Base-by-base conservation (phyloP, 2,888 invertebrate species). In the Trilocha varians region DNA sequence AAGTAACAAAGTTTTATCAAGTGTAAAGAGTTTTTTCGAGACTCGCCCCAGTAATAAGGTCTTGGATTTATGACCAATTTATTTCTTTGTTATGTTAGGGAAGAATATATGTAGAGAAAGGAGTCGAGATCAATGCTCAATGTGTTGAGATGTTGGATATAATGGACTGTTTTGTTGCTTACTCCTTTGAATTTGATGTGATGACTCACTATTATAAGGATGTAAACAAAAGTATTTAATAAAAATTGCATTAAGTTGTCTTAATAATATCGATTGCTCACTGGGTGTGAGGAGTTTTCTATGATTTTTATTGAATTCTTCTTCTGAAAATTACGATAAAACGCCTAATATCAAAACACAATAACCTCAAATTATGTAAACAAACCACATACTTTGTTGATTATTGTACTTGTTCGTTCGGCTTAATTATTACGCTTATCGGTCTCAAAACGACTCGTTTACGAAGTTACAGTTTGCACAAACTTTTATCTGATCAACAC, bases 1-100 rank as follows among this genome's bases (percentile, higher is more conserved):
- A 48, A 54, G 60, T 58, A 60, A 54, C 62, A 62, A 72, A 69
- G 62, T 66, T 70, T 69, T 70, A 68, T 71, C 67, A 65, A 61
- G 53, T 64, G 58, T 63, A 62, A 65, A 66, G 65, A 66, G 59
- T 62, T 66, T 60, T 25, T 59, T 55, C 53, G 59, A 53, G 59
- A 58, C 59, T 57, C 57, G 59, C 34, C 52, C 37, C 39, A 38
- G 62, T 62, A 65, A 65, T 72, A 74, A 66, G 66, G 56, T 52
- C 48, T 11, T 41, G 61, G 62, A 57, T 70, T 69, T 69, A 67
- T 64, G 59, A 55, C 49, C 51, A 64, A 46, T 46, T 47, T 44
- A 49, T 44, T 40, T 40, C 40, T 46, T 46, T 44, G 47, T 47
- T 47, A 47, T 44, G 44, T 38, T 36, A 9, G 25, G 25, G 40